A percentile compares a stretch with the other conserved stretches of the same genome.
phyloP scores from a whole-genome alignment of 2,113 vertebrate genomes.

The Prolemur simus region DNA sequence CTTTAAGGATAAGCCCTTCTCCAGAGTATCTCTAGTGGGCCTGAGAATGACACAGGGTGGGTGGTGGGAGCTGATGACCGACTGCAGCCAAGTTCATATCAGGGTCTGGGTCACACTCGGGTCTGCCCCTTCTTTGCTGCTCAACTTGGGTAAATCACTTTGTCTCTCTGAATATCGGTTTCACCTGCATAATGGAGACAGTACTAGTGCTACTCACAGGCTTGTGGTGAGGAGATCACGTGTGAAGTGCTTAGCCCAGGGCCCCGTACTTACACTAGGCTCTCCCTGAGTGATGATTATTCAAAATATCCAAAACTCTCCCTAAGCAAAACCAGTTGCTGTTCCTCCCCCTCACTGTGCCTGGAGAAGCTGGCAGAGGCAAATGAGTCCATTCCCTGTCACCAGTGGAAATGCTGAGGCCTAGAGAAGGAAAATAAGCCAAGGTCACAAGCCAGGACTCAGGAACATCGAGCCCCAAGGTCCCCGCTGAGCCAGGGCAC shows the following conservation, averaged over 20 bases:
- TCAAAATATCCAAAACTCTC: neutral
- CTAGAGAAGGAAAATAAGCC: no score
- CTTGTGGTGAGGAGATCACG: neutral
- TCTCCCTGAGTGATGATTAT: neutral
- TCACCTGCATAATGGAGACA: neutral
- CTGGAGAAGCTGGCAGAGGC: neutral
- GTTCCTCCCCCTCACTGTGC: neutral
- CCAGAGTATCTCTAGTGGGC: neutral
- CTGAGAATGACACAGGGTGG: neutral
- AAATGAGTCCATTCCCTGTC: neutral
- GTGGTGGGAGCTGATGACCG: neutral
- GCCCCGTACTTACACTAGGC: neutral
- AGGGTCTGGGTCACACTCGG: neutral
- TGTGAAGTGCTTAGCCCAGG: neutral
- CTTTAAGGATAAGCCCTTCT: neutral
- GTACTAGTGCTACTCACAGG: neutral
- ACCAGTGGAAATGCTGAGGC: neutral
- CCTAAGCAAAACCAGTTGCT: neutral
- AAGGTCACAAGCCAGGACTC: no score
- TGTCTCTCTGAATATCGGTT: neutral
- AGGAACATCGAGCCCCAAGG: no score
- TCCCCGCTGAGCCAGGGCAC: no score
- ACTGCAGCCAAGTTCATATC: neutral
- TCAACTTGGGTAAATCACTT: neutral
- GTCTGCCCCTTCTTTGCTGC: neutral